Base-by-base conservation (phyloP, 2,888 invertebrate species). In the Zaprionus obscuricornis region DNA sequence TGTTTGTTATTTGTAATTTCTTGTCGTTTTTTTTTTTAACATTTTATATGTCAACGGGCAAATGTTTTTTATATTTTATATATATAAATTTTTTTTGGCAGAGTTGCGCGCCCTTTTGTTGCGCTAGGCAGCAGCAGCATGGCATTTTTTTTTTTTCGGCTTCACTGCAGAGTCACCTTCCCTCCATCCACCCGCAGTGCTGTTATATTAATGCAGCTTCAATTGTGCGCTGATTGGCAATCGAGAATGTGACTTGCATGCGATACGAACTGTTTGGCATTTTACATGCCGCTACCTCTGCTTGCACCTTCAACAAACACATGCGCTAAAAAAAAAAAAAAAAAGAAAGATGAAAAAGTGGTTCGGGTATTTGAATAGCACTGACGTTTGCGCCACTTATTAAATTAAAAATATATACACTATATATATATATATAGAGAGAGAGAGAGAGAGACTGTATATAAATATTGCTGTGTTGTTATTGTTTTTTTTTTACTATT, bases 171-270 rank as follows among this genome's bases (percentile, higher is more conserved):
- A 8, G n/a, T n/a, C n/a, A 36, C 37, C 24, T 10, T 10, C 51
- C 40, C 57, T 0, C n/a, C 16, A 13, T 5, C 20, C 36, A 4
- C 33, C 27, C 27, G 42, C 14, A 10, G 1, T 16, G 31, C 51
- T 62, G 66, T 66, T 72, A 63, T 79, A 85, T 85, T 85, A 85
- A 85, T 85, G 86, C 86, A 74, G 81, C 84, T 64, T 81, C 84
- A 83, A 85, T 81, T 81, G 81, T 79, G 66, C 81, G 84, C 84
- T 81, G 81, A 81, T 81, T 81, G 81, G 81, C 81, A 83, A 85
- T 81, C 86, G 86, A 74, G 81, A 83, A 85, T 81, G 81, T 81
- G 81, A 81, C 86, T 85, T 83, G 81, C 81, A 81, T 81, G 63
- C 85, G 54, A 16, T 62, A 31, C 43, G 22, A 34, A 22, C 37